Evolutionary conservation across 2,888 invertebrate genomes (phyloP).

Genomic region (Drosophila pseudotalamancana): DNA sequence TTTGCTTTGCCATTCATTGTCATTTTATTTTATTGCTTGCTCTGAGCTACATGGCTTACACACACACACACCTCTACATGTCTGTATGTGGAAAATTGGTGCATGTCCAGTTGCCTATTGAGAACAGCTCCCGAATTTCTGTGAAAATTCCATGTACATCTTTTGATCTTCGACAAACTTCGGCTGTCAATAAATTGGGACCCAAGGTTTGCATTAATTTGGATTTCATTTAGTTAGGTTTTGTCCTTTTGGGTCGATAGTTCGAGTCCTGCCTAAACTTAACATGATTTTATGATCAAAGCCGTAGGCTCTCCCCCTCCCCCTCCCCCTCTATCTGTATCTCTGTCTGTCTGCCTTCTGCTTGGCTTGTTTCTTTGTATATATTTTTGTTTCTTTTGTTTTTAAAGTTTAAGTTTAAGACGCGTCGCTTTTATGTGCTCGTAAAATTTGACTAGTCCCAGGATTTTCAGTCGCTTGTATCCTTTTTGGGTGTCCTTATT

Average conservation of each 20-base stretch:
- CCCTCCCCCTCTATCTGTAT: slow-evolving; percentile 1
- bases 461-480: slow-evolving; percentile 41
- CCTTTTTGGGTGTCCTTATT: slow-evolving; percentile 22
- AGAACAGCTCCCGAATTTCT: background rate
- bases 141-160: slow-evolving; percentile 65
- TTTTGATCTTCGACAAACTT: slow-evolving; percentile 60
- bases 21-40: slow-evolving; percentile 79
- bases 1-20: slow-evolving; percentile 80
- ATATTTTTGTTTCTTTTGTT: background rate
- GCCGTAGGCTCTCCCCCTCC: too few relatives aligned
- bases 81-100: slow-evolving; percentile 46
- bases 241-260: slow-evolving; percentile 51
- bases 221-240: slow-evolving; percentile 66
- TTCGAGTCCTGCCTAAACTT: slow-evolving; percentile 31
- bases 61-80: background rate
- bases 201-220: slow-evolving; percentile 77
- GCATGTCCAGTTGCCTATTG: slow-evolving; percentile 52
- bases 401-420: slow-evolving; percentile 52
- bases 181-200: slow-evolving; percentile 67
- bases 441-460: slow-evolving; percentile 53
- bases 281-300: slow-evolving; percentile 60
- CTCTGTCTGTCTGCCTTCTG: slow-evolving; percentile 8
- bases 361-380: slow-evolving; percentile 9
- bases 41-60: slow-evolving; percentile 27
- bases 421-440: slow-evolving; percentile 55